Base-by-base conservation (phyloP, 2,797 vertebrate genomes). In the Chloroceryle inda region DNA sequence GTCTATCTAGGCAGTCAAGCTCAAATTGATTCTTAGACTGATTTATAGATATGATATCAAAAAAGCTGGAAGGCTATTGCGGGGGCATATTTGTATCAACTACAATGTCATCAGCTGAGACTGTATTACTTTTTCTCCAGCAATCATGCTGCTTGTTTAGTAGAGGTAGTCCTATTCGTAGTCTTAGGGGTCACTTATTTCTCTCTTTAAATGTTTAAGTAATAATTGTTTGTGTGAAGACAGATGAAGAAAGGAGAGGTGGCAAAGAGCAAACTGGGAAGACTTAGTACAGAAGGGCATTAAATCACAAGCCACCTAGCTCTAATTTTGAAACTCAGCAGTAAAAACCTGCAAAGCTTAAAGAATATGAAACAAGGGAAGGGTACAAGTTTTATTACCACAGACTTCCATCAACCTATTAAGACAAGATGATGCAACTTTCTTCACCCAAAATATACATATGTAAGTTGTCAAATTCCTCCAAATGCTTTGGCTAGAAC, bases 31-130 rank as follows among this genome's bases (percentile, higher is more conserved):
- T 94, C 81, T 94, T 94, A 78, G 53, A 75, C 53, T 90, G 95
- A 97, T 97, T 96, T 96, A 95, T 94, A 94, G 80, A 40, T 79
- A 94, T 4, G 37, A 95, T 96, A 96, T 11, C 49, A 81, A 83
- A 96, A 95, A 74, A 84, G 26, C 85, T 95, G 63, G 92, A 96
- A 96, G 35, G 75, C 17, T 58, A 24, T 81, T 94, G 93, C 37
- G 94, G 89, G 71, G 88, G 91, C 78, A 91, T 78, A 87, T 89
- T 93, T 94, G 89, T 94, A 93, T 71, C 75, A 94, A 31, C 37
- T 88, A 75, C 81, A 90, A 86, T 91, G 77, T 74, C 86, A 94
- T 94, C 84, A 85, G 68, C 71, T 78, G 80, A 94, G 68, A 12
- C 42, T 88, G 23, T 18, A 49, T 81, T 83, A 18, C 92, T 72